These are phyloP conservation scores for Oophaga sylvatica DNA, from an alignment of 2,797 vertebrate genomes.

Conservation along the genomic window DNA sequence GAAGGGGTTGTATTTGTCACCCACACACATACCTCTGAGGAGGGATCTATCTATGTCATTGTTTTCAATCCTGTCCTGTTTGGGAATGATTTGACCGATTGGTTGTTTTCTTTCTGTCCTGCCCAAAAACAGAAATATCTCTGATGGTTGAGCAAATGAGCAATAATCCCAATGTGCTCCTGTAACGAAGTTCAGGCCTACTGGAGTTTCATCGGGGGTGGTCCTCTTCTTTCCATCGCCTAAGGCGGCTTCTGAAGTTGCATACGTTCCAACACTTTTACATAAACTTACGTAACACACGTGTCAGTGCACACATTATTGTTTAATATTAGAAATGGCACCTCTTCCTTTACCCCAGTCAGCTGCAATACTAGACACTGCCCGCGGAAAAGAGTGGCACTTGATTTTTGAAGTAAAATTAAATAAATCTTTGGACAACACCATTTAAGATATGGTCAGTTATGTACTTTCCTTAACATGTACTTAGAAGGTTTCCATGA, in stretches of 20 bases:
- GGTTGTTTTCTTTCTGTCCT: background rate
- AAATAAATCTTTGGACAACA: too few relatives aligned
- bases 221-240: background rate
- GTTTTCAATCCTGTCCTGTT: background rate
- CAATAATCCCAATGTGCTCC: background rate
- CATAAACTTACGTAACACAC: slow-evolving; percentile 1
- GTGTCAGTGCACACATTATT: background rate
- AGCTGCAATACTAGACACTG: too few relatives aligned
- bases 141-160: background rate
- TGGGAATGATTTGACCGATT: background rate
- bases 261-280: background rate
- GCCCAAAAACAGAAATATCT: background rate
- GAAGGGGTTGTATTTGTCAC: background rate
- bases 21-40: slow-evolving; percentile 23
- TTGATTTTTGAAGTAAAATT: too few relatives aligned
- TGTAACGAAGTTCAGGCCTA: too few relatives aligned
- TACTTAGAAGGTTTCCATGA: background rate
- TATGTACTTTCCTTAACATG: background rate
- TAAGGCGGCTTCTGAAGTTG: background rate
- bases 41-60: background rate
- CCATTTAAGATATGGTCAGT: background rate
- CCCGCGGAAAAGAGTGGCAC: too few relatives aligned
- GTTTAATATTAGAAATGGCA: too few relatives aligned
- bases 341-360: background rate
- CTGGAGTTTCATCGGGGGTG: background rate